phyloP scores from a whole-genome alignment of 2,113 vertebrate species.

The Eclectus roratus region DNA sequence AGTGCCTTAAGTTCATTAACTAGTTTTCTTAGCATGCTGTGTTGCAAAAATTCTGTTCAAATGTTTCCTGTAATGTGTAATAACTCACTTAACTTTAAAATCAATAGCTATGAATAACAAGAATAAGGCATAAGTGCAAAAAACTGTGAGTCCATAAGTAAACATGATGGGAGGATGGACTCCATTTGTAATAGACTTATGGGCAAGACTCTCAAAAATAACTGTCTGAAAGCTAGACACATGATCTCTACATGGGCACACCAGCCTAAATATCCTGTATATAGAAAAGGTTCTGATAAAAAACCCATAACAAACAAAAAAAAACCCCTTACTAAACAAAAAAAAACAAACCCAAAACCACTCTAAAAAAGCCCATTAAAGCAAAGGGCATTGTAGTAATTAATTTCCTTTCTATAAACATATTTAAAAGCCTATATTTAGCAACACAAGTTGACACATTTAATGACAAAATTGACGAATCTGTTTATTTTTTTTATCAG shows the following conservation, averaged over 20 bases:
- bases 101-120: neutral
- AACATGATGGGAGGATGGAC: neutral
- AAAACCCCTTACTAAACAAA: neutral
- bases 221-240: neutral
- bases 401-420: neutral
- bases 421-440: neutral
- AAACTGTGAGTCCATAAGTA: neutral
- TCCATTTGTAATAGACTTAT: neutral
- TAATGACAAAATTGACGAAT: neutral
- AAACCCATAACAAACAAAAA: accelerated
- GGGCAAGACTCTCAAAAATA: neutral
- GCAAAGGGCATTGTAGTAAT: neutral
- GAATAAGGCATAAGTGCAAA: neutral
- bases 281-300: neutral
- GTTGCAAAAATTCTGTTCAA: neutral
- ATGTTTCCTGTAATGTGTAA: neutral
- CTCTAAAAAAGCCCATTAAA: neutral
- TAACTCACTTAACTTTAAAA: neutral
- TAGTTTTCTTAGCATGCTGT: neutral
- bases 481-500: neutral
- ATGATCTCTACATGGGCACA: neutral
- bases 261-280: neutral
- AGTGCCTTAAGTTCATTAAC: neutral
- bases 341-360: neutral
- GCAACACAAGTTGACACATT: accelerated